Percentiles rank a stretch among this genome's conserved stretches.
Conservation (phyloP, 2,888 invertebrate genomes). For the Serripes groenlandicus region DNA sequence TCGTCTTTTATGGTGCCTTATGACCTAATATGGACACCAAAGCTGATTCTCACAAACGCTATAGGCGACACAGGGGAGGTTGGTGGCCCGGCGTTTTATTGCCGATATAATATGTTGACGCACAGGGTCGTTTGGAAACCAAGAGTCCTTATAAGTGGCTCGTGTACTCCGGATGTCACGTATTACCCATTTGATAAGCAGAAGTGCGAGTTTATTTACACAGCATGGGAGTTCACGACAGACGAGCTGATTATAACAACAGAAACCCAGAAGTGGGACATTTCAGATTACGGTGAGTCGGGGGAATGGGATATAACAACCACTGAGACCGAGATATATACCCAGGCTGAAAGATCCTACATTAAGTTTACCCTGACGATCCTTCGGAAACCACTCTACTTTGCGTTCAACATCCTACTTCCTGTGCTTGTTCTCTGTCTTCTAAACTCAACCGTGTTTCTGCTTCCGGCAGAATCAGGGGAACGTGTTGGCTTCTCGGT, state of each 20-base stretch:
- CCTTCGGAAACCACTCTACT: conserved; percentile 58
- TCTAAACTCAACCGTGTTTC: conserved; percentile 57
- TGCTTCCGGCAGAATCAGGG: conserved; percentile 62
- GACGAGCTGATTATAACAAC: conserved; percentile 40
- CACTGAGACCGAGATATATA: conserved; percentile 37
- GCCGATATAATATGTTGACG: conserved; percentile 44
- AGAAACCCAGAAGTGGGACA: conserved; percentile 31
- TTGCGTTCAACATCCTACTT: conserved; percentile 62
- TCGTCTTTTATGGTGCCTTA: conserved; percentile 55
- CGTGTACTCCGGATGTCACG: conserved; percentile 65
- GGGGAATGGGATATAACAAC: conserved; percentile 61
- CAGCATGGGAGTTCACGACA: conserved; percentile 51
- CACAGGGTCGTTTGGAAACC: conserved; percentile 51
- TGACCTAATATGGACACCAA: conserved; percentile 61
- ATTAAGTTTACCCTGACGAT: conserved; percentile 46
- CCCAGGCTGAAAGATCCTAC: conserved; percentile 20
- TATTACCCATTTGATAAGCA: conserved; percentile 66
- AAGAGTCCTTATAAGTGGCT: conserved; percentile 53
- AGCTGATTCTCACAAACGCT: conserved; percentile 55
- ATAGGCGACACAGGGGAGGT: conserved; percentile 57
- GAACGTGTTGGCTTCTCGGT: conserved; percentile 67
- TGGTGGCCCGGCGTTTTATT: conserved; percentile 50
- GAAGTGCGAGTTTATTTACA: conserved; percentile 54
- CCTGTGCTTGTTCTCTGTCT: conserved; percentile 60
- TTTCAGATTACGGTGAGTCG: conserved; percentile 42